Conservation (phyloP, 2,113 vertebrate species). For the Aspidoscelis tigris region DNA sequence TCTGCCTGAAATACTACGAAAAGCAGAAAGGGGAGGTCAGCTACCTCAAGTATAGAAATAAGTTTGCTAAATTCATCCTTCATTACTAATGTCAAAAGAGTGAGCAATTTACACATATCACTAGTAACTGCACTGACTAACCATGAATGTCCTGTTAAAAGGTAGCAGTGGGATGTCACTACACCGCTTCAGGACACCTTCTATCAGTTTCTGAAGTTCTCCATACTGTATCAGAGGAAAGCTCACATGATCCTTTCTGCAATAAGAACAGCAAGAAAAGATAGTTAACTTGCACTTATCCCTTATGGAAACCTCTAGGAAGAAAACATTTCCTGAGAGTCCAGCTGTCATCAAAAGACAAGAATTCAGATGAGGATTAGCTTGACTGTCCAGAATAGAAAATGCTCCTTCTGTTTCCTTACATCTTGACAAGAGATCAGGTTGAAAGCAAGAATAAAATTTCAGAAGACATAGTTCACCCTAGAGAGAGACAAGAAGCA, state of each 20-base stretch:
- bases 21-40: neutral
- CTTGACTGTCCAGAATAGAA: too few species aligned
- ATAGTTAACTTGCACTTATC: neutral
- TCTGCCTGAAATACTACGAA: neutral
- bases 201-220: conserved; percentile 79
- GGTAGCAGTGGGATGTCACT: conserved; percentile 74
- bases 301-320: neutral
- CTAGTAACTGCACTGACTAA: conserved; percentile 52
- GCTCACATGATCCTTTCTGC: conserved; percentile 88
- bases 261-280: conserved; percentile 54
- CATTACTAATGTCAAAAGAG: neutral
- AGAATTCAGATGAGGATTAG: neutral
- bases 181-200: conserved; percentile 79
- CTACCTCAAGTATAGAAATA: conserved; percentile 28
- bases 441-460: too few species aligned
- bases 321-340: neutral
- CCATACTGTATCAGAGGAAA: conserved; percentile 84
- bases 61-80: conserved; percentile 15
- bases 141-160: conserved; percentile 61
- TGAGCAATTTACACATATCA: neutral
- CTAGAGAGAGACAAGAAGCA: too few species aligned
- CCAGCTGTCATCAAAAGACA: conserved; percentile 3
- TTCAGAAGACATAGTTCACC: too few species aligned
- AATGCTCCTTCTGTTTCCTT: too few species aligned
- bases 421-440: too few species aligned